These are phyloP conservation scores for Hydrocynus forskahlii DNA, from an alignment of 2,797 vertebrate genomes.

Conservation along the genomic window DNA sequence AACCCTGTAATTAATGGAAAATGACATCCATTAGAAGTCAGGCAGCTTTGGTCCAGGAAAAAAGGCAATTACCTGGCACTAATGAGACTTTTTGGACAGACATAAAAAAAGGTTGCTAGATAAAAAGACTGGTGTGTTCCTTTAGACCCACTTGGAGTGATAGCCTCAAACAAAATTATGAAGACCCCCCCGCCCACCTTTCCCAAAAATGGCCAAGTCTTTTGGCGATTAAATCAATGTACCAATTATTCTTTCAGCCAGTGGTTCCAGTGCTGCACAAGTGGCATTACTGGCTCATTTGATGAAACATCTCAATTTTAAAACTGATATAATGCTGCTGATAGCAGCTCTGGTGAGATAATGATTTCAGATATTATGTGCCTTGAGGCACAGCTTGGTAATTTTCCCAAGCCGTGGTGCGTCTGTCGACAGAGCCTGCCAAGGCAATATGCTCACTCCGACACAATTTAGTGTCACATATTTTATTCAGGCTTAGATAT, in stretches of 20 bases:
- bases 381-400: slow-evolving; percentile 29
- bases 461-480: slow-evolving; percentile 37
- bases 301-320: slow-evolving; percentile 44
- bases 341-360: slow-evolving; percentile 40
- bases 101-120: slow-evolving; percentile 14
- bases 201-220: slow-evolving; percentile 16
- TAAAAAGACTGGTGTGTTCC: slow-evolving; percentile 29
- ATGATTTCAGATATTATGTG: slow-evolving; percentile 45
- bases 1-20: slow-evolving; percentile 49
- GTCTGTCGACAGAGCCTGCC: slow-evolving; percentile 5
- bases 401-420: slow-evolving; percentile 43
- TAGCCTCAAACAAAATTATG: slow-evolving; percentile 26
- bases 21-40: slow-evolving; percentile 33
- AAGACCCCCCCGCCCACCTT: not conserved
- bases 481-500: slow-evolving; percentile 28
- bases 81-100: slow-evolving; percentile 38
- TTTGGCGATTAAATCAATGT: slow-evolving; percentile 31
- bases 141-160: slow-evolving; percentile 18
- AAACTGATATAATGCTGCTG: slow-evolving; percentile 33
- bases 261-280: slow-evolving; percentile 14
- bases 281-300: slow-evolving; percentile 40
- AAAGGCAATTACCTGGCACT: slow-evolving; percentile 47
- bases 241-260: slow-evolving; percentile 27
- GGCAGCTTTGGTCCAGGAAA: slow-evolving; percentile 28
- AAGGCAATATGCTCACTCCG: slow-evolving; percentile 29